These are phyloP conservation scores for Dolichotis patagonum DNA, from an alignment of 2,113 vertebrate genomes.

Conservation along the genomic window DNA sequence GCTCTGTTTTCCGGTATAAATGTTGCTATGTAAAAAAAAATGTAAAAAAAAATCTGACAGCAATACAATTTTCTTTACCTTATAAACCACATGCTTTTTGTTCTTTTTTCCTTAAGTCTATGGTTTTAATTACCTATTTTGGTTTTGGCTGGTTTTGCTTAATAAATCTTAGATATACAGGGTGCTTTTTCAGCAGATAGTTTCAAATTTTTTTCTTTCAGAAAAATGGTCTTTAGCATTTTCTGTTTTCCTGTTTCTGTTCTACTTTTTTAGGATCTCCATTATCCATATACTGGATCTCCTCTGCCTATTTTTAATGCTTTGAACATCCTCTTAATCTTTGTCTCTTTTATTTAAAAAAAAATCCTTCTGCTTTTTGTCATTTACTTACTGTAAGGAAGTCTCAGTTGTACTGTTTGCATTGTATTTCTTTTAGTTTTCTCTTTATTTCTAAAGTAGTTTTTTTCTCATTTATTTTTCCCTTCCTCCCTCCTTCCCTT, in stretches of 20 bases:
- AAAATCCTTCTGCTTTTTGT: neutral
- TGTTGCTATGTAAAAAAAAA: neutral
- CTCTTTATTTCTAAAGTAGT: neutral
- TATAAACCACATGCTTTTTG: neutral
- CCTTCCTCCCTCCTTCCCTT: neutral
- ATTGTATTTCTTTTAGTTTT: neutral
- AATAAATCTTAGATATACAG: neutral
- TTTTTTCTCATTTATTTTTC: neutral
- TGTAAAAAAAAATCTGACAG: fast-evolving
- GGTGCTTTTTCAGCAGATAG: neutral
- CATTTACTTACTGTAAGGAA: neutral
- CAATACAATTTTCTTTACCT: neutral
- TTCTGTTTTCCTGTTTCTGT: neutral
- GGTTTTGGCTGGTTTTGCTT: neutral
- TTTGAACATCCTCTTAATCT: neutral
- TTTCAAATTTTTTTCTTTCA: neutral
- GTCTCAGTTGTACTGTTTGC: neutral
- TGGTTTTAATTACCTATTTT: neutral
- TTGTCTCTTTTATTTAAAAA: neutral
- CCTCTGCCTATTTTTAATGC: neutral
- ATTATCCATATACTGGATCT: neutral
- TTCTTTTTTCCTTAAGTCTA: neutral
- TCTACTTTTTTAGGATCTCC: neutral
- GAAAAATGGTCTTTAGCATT: neutral
- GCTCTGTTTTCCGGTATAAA: neutral